These are phyloP conservation scores for Tapirus indicus DNA, from an alignment of 2,797 vertebrate species.

Conservation along the genomic window DNA sequence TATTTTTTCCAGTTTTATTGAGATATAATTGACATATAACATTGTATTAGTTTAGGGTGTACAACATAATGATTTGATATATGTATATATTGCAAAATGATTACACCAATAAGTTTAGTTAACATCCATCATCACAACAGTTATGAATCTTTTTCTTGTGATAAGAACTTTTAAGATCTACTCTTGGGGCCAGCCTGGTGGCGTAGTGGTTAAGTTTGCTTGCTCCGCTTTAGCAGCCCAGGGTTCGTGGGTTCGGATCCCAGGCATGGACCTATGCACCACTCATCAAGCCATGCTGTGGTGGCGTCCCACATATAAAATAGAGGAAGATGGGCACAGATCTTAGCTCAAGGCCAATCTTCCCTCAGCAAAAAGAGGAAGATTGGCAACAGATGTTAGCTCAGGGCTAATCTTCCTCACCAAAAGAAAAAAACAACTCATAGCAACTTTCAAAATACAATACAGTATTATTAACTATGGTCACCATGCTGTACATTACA, in stretches of 20 bases:
- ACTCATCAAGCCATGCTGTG: too few relatives aligned
- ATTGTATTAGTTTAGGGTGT: neutral
- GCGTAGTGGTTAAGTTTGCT: too few relatives aligned
- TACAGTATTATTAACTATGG: neutral
- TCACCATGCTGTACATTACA: neutral
- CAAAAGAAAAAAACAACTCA: neutral
- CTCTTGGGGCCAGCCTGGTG: neutral
- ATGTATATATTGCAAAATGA: neutral
- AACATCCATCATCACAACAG: neutral
- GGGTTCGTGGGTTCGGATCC: too few relatives aligned
- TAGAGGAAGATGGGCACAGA: too few relatives aligned
- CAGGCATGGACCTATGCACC: too few relatives aligned
- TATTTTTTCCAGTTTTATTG: neutral
- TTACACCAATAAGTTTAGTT: neutral
- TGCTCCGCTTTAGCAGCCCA: too few relatives aligned
- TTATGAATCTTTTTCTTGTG: neutral
- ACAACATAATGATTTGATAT: neutral
- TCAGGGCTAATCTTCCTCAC: too few relatives aligned
- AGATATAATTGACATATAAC: neutral
- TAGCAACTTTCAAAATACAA: neutral
- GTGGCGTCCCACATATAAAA: too few relatives aligned
- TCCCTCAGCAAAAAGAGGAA: too few relatives aligned
- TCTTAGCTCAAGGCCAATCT: too few relatives aligned
- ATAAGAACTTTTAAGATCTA: neutral
- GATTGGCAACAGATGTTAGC: too few relatives aligned